Percentiles rank a stretch among this genome's conserved stretches.
Conservation (phyloP, 2,797 vertebrate genomes). For the Lerista edwardsae region DNA sequence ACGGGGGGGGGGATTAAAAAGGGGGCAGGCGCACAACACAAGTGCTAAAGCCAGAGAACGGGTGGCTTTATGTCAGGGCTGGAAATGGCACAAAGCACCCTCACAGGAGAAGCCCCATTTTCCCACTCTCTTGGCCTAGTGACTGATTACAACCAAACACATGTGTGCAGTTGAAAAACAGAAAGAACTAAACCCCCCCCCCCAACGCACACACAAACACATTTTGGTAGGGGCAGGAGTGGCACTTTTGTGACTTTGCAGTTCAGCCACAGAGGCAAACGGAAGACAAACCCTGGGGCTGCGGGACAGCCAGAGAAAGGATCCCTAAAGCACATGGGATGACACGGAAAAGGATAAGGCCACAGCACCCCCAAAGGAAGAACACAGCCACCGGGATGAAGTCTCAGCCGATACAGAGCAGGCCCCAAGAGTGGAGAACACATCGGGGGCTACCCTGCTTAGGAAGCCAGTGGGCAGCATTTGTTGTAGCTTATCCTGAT, state of each 20-base stretch:
- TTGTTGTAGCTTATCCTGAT: not conserved
- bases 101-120: no score
- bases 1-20: not conserved
- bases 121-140: not conserved
- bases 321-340: not conserved
- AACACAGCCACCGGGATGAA: not conserved
- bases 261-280: not conserved
- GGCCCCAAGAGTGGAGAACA: no score
- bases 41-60: no score
- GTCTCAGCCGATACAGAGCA: not conserved
- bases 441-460: not conserved
- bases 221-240: no score
- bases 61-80: not conserved
- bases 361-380: not conserved
- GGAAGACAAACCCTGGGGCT: no score
- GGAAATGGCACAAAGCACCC: not conserved
- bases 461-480: no score
- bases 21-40: no score
- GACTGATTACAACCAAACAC: not conserved
- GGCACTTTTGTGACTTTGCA: not conserved
- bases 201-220: no score
- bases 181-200: no score
- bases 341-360: no score
- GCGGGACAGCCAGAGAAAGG: no score
- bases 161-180: not conserved